phyloP scores from a whole-genome alignment of 2,888 invertebrate species.

The Cephus rjabovi region DNA sequence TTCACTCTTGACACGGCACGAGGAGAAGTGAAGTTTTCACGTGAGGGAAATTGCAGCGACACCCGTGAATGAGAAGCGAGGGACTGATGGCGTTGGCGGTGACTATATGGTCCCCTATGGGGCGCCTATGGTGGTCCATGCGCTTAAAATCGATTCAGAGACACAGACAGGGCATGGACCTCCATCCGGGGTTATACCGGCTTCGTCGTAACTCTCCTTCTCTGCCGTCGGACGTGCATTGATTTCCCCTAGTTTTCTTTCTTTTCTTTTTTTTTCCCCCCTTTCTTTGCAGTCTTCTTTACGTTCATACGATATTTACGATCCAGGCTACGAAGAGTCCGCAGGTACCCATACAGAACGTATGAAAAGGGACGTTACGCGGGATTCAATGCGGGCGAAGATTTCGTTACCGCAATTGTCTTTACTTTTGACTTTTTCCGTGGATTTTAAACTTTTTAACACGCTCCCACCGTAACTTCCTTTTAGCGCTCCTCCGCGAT shows the following conservation, averaged over 20 bases:
- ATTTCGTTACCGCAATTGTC: not conserved
- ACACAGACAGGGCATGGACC: conserved; percentile 56
- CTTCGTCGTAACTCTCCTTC: conserved; percentile 44
- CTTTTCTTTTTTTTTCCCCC: not conserved
- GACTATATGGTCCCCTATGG: not conserved
- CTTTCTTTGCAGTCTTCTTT: not conserved
- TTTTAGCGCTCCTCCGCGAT: not conserved
- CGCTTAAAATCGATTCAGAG: conserved; percentile 59
- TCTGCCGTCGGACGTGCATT: conserved; percentile 1
- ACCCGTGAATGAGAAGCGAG: not conserved
- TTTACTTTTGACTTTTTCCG: not conserved
- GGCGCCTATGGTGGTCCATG: conserved; percentile 53
- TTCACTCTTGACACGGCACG: not conserved
- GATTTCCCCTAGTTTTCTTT: not conserved
- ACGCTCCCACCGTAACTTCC: not conserved
- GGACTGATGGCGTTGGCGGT: not conserved
- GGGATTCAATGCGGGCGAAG: not conserved
- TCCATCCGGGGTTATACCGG: conserved; percentile 38
- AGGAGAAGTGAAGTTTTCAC: not conserved
- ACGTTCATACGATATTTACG: not conserved
- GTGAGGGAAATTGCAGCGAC: not conserved
- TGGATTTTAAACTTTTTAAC: not conserved
- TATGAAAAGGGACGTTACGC: not conserved
- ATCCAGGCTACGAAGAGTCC: not conserved
- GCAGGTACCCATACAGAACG: not conserved